phyloP scores from a whole-genome alignment of 2,888 invertebrate species.

The Eupeodes latifasciatus region DNA sequence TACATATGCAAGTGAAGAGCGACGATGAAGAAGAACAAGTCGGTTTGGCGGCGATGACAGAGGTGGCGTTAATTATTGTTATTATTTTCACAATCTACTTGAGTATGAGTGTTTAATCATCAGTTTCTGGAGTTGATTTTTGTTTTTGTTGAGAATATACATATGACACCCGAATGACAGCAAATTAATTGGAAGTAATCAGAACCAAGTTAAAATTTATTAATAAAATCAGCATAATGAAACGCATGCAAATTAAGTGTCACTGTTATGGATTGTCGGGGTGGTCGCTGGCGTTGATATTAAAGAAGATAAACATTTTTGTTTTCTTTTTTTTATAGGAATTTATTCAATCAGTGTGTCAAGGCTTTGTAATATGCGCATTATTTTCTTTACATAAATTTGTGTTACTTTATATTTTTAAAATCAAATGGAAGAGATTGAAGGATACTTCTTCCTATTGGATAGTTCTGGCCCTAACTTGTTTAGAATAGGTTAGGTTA shows the following conservation, averaged over 20 bases:
- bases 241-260: neutral
- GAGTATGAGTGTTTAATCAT: slow-evolving; percentile 33
- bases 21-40: neutral
- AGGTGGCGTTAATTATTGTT: slow-evolving; percentile 16
- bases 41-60: neutral
- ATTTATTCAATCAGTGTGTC: too few relatives aligned
- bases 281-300: too few relatives aligned
- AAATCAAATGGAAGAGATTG: too few relatives aligned
- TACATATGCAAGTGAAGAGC: slow-evolving; percentile 13
- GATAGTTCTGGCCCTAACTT: too few relatives aligned
- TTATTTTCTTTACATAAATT: too few relatives aligned
- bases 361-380: too few relatives aligned
- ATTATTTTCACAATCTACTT: slow-evolving; percentile 38
- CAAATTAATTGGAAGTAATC: slow-evolving; percentile 27
- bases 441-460: too few relatives aligned
- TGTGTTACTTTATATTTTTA: too few relatives aligned
- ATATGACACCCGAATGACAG: slow-evolving; percentile 9
- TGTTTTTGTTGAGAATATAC: neutral
- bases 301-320: too few relatives aligned
- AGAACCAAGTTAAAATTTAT: neutral
- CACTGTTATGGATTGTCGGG: neutral
- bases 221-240: neutral
- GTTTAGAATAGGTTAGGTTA: too few relatives aligned
- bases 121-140: slow-evolving; percentile 1
- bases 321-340: too few relatives aligned